These are phyloP conservation scores for Odontophorus gujanensis DNA, from an alignment of 2,113 vertebrate species.

Conservation along the genomic window DNA sequence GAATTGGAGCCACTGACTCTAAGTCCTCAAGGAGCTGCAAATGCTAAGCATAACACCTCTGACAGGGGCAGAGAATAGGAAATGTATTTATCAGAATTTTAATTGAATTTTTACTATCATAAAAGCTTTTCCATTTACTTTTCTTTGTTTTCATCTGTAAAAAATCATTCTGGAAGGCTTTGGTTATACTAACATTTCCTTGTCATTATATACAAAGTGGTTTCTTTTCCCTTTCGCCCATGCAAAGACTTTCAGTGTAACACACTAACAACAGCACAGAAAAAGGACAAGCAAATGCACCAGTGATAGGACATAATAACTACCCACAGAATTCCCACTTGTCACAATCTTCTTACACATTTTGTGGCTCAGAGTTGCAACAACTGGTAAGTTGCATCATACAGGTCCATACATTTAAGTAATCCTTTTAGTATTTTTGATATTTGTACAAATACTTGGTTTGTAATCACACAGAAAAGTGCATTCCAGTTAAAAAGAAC, in stretches of 20 bases:
- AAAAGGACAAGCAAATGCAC: not conserved
- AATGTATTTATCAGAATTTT: not conserved
- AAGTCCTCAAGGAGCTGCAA: not conserved
- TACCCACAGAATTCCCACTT: not conserved
- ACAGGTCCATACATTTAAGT: not conserved
- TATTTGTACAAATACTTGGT: not conserved
- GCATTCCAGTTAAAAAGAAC: not conserved
- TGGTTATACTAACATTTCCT: not conserved
- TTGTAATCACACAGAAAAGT: not conserved
- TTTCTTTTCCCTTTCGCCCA: not conserved
- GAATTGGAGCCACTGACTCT: not conserved
- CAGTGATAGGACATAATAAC: not conserved
- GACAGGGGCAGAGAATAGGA: not conserved
- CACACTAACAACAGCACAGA: not conserved
- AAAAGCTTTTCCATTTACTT: not conserved
- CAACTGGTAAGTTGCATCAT: not conserved
- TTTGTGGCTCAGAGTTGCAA: not conserved
- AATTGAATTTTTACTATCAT: not conserved
- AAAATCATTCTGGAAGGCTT: not conserved
- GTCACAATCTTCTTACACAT: not conserved
- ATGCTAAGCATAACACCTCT: not conserved
- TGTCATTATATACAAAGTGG: not conserved
- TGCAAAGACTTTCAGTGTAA: not conserved
- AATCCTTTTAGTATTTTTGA: not conserved
- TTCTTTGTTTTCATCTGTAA: not conserved